Evolutionary conservation across 2,888 invertebrate genomes (phyloP).

Genomic region (Prenolepis imparis): DNA sequence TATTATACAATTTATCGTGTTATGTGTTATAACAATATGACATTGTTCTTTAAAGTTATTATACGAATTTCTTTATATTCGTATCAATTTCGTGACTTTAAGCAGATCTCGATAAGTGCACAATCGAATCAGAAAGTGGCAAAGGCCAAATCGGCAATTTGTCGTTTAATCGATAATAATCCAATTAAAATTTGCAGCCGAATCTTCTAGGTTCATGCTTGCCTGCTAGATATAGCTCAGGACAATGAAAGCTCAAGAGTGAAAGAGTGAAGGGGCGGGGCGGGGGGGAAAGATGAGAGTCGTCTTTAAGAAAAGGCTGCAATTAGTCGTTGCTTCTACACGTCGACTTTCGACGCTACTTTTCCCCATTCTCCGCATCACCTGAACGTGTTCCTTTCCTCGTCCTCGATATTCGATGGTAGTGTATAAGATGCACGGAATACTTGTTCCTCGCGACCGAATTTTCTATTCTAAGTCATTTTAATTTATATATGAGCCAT

Average conservation of each 20-base stretch:
- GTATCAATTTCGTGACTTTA: not conserved
- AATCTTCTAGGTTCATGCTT: not conserved
- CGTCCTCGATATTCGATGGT: slow-evolving; percentile 48
- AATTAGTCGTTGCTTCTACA: slow-evolving; percentile 66
- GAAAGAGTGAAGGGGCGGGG: not conserved
- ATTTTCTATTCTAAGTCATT: slow-evolving; percentile 42
- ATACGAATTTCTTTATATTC: not conserved
- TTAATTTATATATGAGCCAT: slow-evolving; percentile 7
- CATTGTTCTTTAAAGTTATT: not conserved
- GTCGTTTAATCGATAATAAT: slow-evolving; percentile 66
- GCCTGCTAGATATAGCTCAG: not conserved
- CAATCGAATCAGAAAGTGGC: slow-evolving; percentile 11
- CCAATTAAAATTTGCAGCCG: slow-evolving; percentile 64
- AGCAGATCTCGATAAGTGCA: not conserved
- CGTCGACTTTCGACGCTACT: slow-evolving; percentile 51
- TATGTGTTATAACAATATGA: not conserved
- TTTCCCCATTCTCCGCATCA: not conserved
- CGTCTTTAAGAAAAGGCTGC: slow-evolving; percentile 51
- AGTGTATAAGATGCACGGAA: not conserved
- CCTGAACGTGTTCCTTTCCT: not conserved
- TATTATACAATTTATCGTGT: not conserved
- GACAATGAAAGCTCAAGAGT: slow-evolving; percentile 58
- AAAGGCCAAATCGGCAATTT: slow-evolving; percentile 39
- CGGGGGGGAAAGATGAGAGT: not conserved
- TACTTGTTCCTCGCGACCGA: slow-evolving; percentile 14